phyloP scores from a whole-genome alignment of 1,140 invertebrate genomes.

The Lutraria rhynchaena region DNA sequence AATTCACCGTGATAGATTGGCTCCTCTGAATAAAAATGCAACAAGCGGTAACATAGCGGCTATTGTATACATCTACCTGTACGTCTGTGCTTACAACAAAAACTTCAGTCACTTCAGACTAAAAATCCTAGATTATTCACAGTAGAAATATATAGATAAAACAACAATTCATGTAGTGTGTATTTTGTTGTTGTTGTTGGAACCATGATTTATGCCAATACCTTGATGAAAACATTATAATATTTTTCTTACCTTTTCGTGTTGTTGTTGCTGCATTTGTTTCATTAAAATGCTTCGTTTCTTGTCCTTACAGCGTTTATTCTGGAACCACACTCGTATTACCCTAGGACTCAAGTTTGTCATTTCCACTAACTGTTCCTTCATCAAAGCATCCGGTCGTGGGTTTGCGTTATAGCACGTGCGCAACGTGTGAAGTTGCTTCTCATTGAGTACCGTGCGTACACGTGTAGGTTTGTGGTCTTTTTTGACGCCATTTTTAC shows the following conservation, averaged over 20 bases:
- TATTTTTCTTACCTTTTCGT: slow-evolving; percentile 87
- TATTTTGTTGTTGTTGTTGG: too few relatives aligned
- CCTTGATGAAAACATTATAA: too few relatives aligned
- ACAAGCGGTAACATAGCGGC: too few relatives aligned
- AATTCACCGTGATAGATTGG: too few relatives aligned
- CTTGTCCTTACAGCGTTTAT: slow-evolving; percentile 99
- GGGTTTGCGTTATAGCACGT: slow-evolving; percentile 98
- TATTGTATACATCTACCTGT: too few relatives aligned
- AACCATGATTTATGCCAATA: too few relatives aligned
- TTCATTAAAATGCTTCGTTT: slow-evolving; percentile 98
- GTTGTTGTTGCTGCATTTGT: slow-evolving; percentile 98
- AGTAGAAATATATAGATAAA: too few relatives aligned
- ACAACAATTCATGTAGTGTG: too few relatives aligned
- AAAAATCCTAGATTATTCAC: too few relatives aligned
- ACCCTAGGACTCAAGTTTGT: slow-evolving; percentile 97
- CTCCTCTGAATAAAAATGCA: too few relatives aligned
- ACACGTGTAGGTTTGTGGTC: slow-evolving; percentile 95
- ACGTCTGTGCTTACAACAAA: too few relatives aligned
- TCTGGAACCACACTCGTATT: slow-evolving; percentile 99
- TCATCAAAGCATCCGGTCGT: slow-evolving; percentile 98
- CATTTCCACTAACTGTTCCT: slow-evolving; percentile 99
- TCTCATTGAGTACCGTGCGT: slow-evolving; percentile 98
- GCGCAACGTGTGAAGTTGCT: slow-evolving; percentile 96
- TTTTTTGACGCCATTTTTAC: slow-evolving; percentile 73
- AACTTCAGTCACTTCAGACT: too few relatives aligned